Percentiles rank a stretch among this genome's conserved stretches.
These are phyloP conservation scores for Pterobdella sp. DNA, from an alignment of 2,888 invertebrate species.

Conservation along the genomic window DNA sequence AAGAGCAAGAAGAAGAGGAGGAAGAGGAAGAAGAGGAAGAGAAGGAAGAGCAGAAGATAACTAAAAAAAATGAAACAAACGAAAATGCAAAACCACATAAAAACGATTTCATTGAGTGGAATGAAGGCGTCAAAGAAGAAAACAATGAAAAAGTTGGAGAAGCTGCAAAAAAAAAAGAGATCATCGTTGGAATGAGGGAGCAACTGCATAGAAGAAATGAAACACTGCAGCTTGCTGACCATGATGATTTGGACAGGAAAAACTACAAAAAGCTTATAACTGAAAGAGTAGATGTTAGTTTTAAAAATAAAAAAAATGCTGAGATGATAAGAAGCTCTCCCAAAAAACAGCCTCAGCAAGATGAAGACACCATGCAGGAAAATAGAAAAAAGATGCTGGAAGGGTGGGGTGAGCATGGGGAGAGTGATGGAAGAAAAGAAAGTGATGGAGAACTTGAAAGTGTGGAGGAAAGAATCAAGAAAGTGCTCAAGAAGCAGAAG, in stretches of 20 bases:
- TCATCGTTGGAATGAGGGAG: not conserved
- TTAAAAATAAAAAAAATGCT: not conserved
- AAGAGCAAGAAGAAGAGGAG: slow-evolving; percentile 42
- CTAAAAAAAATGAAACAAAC: slow-evolving; percentile 19
- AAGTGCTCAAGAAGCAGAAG: slow-evolving; percentile 20
- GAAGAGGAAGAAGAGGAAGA: not conserved
- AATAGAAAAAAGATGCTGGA: not conserved
- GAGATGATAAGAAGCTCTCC: not conserved
- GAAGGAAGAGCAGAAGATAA: not conserved
- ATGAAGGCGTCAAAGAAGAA: not conserved
- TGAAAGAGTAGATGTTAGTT: not conserved
- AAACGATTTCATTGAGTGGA: slow-evolving; percentile 3
- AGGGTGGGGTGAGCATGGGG: not conserved
- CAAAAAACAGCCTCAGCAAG: not conserved
- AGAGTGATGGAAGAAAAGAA: slow-evolving; percentile 10
- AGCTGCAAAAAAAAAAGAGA: not conserved
- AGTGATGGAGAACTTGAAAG: slow-evolving; percentile 23
- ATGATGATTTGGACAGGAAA: not conserved
- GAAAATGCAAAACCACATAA: slow-evolving; percentile 46
- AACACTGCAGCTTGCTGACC: not conserved
- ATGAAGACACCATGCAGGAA: not conserved
- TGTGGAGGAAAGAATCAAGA: slow-evolving; percentile 26
- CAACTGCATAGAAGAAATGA: not conserved
- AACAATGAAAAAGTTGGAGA: not conserved
- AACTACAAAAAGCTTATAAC: not conserved